A percentile compares a stretch with the other conserved stretches of the same genome.
Evolutionary conservation across 2,888 invertebrate species (phyloP).

Genomic region (Cheilosia vernalis): DNA sequence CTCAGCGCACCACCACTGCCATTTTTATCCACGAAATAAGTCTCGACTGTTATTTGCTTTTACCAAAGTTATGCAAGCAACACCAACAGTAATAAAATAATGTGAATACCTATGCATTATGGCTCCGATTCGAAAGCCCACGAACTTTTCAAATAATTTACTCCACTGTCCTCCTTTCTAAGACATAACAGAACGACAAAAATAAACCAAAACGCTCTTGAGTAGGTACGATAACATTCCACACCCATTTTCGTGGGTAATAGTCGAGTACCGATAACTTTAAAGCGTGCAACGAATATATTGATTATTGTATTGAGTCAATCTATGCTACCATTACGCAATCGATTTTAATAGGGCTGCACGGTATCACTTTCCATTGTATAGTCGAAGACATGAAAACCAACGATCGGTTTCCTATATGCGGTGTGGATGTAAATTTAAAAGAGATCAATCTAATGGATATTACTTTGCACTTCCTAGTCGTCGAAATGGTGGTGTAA

Average conservation of each 20-base stretch:
- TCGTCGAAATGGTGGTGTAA: not conserved
- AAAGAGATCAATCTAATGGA: slow-evolving; percentile 4
- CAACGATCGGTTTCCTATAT: not conserved
- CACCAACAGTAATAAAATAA: slow-evolving; percentile 33
- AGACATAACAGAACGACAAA: slow-evolving; percentile 1
- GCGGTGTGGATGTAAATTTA: not conserved
- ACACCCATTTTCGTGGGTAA: slow-evolving; percentile 44
- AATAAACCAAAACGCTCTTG: slow-evolving; percentile 2
- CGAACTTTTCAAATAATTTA: slow-evolving; percentile 29
- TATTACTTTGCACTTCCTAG: slow-evolving; percentile 13
- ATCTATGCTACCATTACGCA: slow-evolving; percentile 37
- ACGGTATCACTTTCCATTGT: slow-evolving; percentile 35
- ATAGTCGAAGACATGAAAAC: slow-evolving; percentile 17
- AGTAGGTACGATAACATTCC: slow-evolving; percentile 36
- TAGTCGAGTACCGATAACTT: slow-evolving; percentile 5
- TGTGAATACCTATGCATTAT: slow-evolving; percentile 2
- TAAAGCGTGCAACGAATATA: slow-evolving; percentile 23
- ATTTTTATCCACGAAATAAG: not conserved
- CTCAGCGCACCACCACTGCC: not conserved
- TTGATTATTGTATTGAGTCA: slow-evolving; percentile 10
- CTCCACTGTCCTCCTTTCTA: slow-evolving; percentile 48
- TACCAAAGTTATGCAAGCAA: slow-evolving; percentile 35
- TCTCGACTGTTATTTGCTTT: slow-evolving; percentile 14
- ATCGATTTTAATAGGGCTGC: slow-evolving; percentile 30
- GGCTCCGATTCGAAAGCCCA: slow-evolving; percentile 1